Percentiles rank a stretch among this genome's conserved stretches.
Evolutionary conservation across 2,113 vertebrate genomes (phyloP).

Genomic region (Buteo buteo): DNA sequence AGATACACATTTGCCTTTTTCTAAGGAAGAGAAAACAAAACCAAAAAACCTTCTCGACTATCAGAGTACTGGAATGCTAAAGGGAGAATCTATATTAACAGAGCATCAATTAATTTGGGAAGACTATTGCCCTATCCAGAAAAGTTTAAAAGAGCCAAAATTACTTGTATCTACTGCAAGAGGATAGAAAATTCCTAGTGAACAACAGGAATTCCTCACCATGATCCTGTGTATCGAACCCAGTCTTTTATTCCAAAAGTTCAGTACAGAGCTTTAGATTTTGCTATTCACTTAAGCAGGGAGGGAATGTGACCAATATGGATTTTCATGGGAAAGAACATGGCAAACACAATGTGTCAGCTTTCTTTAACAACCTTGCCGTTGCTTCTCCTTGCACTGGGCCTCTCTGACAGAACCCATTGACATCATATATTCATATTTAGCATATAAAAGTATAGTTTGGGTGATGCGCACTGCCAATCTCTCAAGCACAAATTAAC

Average conservation of each 20-base stretch:
- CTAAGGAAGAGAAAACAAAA: background rate
- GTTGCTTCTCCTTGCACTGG: background rate
- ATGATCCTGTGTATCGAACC: background rate
- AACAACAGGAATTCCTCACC: background rate
- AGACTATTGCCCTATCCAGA: background rate
- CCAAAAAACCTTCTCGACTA: accelerated
- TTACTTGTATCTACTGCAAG: background rate
- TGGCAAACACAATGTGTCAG: background rate
- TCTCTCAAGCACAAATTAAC: background rate
- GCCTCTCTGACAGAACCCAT: background rate
- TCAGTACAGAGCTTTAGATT: background rate
- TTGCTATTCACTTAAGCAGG: background rate
- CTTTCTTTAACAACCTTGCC: background rate
- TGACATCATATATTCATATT: background rate
- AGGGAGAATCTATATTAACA: background rate
- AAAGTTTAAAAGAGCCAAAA: background rate
- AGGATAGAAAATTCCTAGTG: background rate
- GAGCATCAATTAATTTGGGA: background rate
- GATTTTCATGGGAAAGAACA: background rate
- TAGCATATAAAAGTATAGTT: background rate
- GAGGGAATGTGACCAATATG: background rate
- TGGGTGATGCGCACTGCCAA: background rate
- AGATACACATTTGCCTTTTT: background rate
- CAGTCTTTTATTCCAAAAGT: background rate
- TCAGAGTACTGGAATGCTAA: background rate